Evolutionary conservation across 2,888 invertebrate species (phyloP), one percentile per base, ranked within the genome.

Genomic region (Kuschelorhynchus macadamiae): DNA sequence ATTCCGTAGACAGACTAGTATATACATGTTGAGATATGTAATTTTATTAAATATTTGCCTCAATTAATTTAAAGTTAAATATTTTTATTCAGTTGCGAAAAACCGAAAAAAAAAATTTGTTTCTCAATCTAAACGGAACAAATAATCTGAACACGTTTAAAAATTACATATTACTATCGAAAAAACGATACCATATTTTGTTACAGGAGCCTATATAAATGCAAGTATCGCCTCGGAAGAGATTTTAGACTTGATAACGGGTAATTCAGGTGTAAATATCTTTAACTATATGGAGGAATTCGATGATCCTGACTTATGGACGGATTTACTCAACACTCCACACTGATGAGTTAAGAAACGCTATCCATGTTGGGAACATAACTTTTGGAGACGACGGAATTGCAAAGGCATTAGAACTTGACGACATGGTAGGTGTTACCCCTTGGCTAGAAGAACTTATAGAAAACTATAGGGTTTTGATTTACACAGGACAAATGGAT

Each of bases 401-500:
- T 16, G 64, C 30, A 5, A 7, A 25, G 8, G 57, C 63, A 39
- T 21, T 69, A 7, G 25, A 14, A 3, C 18, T 25, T 9, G 69
- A 69, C 30, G 12, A 46, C n/a, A 21, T 41, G 11, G 30, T 47
- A 7, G 47, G 53, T 20, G 21, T 63, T n/a, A 59, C 59, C 3
- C 57, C 53, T 7, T 57, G 57, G 59, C 18, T 69, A 12, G 59
- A 88, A 0, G 88, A 89, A 71, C 82, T 93, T 0, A 77, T 92
- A 0, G 84, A 89, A 20, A 82, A 88, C 71, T 91, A 91, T 76
- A 85, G 86, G 80, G 87, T 94, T 11, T 86, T 95, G 39, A 86
- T 95, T 56, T 96, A 95, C 81, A 94, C 89, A 78, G 96, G 96
- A 0, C 95, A 96, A 79, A 80, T 95, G 69, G 96, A 96, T 79